Conservation (phyloP, 2,797 vertebrate genomes). For the Pseudochaenichthys georgianus region DNA sequence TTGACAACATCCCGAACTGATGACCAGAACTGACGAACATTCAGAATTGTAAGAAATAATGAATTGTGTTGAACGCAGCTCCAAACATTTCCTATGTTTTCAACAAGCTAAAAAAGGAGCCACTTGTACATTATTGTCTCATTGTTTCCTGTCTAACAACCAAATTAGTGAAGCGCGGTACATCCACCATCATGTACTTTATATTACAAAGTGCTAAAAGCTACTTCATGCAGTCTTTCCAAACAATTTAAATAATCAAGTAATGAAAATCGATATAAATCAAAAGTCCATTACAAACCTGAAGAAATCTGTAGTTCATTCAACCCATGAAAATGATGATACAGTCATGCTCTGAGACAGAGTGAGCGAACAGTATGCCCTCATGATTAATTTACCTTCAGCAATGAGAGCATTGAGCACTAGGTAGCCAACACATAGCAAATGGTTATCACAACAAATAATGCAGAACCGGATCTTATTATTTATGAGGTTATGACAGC, state of each 20-base stretch:
- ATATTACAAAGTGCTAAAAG: not conserved
- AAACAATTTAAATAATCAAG: conserved; percentile 10
- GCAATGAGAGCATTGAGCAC: conserved; percentile 36
- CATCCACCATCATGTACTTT: not conserved
- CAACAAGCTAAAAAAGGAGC: conserved; percentile 8
- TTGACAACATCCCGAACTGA: conserved; percentile 52
- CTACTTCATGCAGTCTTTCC: not conserved
- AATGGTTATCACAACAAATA: conserved; percentile 57
- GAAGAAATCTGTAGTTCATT: conserved; percentile 26
- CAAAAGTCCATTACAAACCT: conserved; percentile 8
- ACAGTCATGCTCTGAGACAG: conserved; percentile 41
- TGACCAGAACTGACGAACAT: conserved; percentile 40
- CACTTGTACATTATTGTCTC: not conserved
- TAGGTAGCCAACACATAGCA: conserved; percentile 26
- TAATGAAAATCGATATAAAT: conserved; percentile 12
- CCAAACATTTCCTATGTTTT: conserved; percentile 29
- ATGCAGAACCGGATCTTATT: conserved; percentile 48
- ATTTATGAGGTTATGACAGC: conserved; percentile 41
- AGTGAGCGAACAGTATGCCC: conserved; percentile 29
- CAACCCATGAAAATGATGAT: conserved; percentile 43
- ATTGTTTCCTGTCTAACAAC: conserved; percentile 21
- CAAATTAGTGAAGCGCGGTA: not conserved
- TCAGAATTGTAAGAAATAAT: conserved; percentile 15
- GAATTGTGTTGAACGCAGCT: conserved; percentile 10
- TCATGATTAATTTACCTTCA: conserved; percentile 62